These are phyloP conservation scores for Desoria tigrina DNA, from an alignment of 2,888 invertebrate species.

Conservation along the genomic window DNA sequence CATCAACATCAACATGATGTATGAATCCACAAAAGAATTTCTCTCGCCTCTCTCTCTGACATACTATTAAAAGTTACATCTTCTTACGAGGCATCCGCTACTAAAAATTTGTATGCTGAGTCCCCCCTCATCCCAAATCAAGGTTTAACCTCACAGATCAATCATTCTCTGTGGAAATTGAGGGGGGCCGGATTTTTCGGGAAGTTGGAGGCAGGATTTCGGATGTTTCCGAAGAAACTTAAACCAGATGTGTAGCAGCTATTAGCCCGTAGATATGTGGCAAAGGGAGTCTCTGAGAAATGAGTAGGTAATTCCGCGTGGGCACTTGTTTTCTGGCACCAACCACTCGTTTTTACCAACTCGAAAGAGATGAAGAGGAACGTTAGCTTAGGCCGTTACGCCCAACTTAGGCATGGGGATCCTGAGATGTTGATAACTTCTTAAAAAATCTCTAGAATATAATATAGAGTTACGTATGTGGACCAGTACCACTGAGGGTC, in stretches of 20 bases:
- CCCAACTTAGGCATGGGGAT: conserved; percentile 44
- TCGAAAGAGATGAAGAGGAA: too few species aligned
- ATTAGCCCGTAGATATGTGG: too few species aligned
- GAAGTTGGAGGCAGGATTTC: conserved; percentile 21
- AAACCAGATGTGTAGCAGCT: conserved; percentile 21
- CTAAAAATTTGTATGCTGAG: conserved; percentile 38
- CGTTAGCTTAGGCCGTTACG: conserved; percentile 39
- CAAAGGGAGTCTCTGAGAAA: conserved; percentile 22
- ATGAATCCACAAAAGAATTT: not conserved
- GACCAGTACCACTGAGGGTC: too few species aligned
- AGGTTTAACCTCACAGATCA: conserved; percentile 1
- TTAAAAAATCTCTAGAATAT: too few species aligned
- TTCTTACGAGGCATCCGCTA: conserved; percentile 38
- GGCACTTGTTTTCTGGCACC: conserved; percentile 37
- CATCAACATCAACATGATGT: not conserved
- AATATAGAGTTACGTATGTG: too few species aligned
- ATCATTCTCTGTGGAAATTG: conserved; percentile 40
- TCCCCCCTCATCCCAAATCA: conserved; percentile 23
- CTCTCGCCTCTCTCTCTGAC: not conserved
- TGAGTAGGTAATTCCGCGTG: conserved; percentile 49
- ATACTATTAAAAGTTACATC: too few species aligned
- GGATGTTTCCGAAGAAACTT: conserved; percentile 34
- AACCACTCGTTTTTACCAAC: conserved; percentile 2
- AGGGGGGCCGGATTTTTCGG: conserved; percentile 12
- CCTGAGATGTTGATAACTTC: too few species aligned